A percentile compares a stretch with the other conserved stretches of the same genome.
Conservation (phyloP, 2,888 invertebrate species). For the Embidobia sp. region DNA sequence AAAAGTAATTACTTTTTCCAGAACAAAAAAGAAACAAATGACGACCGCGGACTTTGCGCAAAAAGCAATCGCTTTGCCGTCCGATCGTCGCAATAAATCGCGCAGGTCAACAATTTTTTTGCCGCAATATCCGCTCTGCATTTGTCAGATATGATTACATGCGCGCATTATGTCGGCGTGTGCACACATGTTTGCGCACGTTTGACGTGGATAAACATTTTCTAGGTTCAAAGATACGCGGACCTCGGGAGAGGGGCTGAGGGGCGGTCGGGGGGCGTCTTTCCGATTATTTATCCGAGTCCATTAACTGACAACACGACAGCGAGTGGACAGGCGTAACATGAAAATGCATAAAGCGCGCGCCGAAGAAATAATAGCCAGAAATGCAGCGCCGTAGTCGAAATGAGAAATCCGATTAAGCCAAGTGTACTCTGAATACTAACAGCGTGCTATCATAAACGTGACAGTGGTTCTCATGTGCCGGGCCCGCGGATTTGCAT, state of each 20-base stretch:
- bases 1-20: no score
- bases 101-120: no score
- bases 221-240: background rate
- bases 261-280: background rate
- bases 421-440: slow-evolving; percentile 67
- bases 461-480: slow-evolving; percentile 58
- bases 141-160: no score
- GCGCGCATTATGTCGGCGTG: no score
- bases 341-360: slow-evolving; percentile 58
- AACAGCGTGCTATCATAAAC: slow-evolving; percentile 61
- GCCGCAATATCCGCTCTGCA: no score
- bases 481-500: slow-evolving; percentile 50
- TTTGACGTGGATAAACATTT: no score
- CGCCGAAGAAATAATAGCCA: slow-evolving; percentile 55
- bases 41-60: no score
- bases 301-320: slow-evolving; percentile 37
- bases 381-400: slow-evolving; percentile 54
- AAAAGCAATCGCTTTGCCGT: no score
- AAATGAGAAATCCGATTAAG: slow-evolving; percentile 68
- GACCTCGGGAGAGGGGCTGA: background rate
- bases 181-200: no score
- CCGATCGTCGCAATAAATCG: no score
- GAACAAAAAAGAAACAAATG: no score
- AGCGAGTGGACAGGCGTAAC: slow-evolving; percentile 53
- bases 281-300: slow-evolving; percentile 49